These are phyloP conservation scores for Takifugu ocellatus DNA, from an alignment of 2,797 vertebrate genomes.

Conservation along the genomic window DNA sequence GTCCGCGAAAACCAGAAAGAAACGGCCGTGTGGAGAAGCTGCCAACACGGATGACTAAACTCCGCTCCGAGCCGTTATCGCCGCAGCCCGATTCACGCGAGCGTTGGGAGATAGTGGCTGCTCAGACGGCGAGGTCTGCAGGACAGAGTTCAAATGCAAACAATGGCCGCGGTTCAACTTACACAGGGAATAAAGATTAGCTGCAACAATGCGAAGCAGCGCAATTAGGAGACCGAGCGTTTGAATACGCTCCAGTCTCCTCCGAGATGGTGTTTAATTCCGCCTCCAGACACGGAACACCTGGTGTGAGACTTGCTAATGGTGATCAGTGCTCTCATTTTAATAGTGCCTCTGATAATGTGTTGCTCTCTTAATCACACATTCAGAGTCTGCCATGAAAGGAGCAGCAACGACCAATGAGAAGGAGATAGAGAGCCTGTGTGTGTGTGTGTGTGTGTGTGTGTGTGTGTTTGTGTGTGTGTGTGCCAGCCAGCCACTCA, in stretches of 20 bases:
- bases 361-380: conserved; percentile 53
- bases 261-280: conserved; percentile 43
- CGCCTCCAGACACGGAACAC: conserved; percentile 53
- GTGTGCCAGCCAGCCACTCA: conserved; percentile 11
- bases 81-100: conserved; percentile 44
- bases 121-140: conserved; percentile 39
- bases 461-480: conserved; percentile 6
- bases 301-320: conserved; percentile 55
- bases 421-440: conserved; percentile 6
- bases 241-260: conserved; percentile 41
- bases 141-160: conserved; percentile 40
- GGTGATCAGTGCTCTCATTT: conserved; percentile 44
- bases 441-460: conserved; percentile 9
- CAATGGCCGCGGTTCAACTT: conserved; percentile 5
- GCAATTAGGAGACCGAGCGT: conserved; percentile 48
- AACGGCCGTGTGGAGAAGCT: conserved; percentile 57
- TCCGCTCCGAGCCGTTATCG: conserved; percentile 52
- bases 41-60: conserved; percentile 66
- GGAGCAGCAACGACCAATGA: conserved; percentile 27
- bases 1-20: conserved; percentile 33
- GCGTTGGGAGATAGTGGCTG: conserved; percentile 50
- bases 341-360: conserved; percentile 51
- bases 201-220: conserved; percentile 34
- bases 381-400: conserved; percentile 28
- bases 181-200: conserved; percentile 39